Evolutionary conservation across 2,888 invertebrate genomes (phyloP).

Genomic region (Patella ulyssiponensis): DNA sequence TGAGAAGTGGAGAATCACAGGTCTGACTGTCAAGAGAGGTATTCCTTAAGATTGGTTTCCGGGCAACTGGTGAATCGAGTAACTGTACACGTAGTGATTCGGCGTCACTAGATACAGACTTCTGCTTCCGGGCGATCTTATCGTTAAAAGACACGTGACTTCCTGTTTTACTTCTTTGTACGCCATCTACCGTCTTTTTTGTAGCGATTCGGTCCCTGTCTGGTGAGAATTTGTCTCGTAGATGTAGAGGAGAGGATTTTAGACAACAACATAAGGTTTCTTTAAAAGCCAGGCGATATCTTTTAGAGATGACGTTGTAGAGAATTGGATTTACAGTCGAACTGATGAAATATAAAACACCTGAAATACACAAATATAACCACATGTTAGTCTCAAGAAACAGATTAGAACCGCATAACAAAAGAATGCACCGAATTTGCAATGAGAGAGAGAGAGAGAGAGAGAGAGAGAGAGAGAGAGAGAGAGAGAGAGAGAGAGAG

Average conservation of each 20-base stretch:
- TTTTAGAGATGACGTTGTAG: slow-evolving; percentile 94
- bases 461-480: slow-evolving; percentile 20
- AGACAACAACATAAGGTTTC: slow-evolving; percentile 73
- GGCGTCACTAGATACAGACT: neutral
- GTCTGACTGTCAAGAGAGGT: neutral
- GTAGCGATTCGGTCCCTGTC: no score
- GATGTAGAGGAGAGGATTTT: no score
- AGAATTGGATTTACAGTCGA: slow-evolving; percentile 94
- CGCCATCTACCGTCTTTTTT: no score
- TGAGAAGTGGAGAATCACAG: neutral
- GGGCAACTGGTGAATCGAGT: neutral
- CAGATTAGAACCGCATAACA: no score
- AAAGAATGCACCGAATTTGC: no score
- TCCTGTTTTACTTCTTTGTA: neutral
- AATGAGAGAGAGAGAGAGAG: slow-evolving; percentile 15
- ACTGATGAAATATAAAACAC: slow-evolving; percentile 91
- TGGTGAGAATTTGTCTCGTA: no score
- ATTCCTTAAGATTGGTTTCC: slow-evolving; percentile 1
- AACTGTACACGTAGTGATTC: neutral
- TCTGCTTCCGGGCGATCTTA: neutral
- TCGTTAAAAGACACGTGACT: slow-evolving; percentile 3
- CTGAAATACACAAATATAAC: slow-evolving; percentile 70
- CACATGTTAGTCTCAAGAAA: neutral
- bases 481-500: slow-evolving; percentile 1
- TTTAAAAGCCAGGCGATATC: slow-evolving; percentile 93